These are phyloP conservation scores for Colossoma macropomum DNA, from an alignment of 2,113 vertebrate species.

Conservation along the genomic window DNA sequence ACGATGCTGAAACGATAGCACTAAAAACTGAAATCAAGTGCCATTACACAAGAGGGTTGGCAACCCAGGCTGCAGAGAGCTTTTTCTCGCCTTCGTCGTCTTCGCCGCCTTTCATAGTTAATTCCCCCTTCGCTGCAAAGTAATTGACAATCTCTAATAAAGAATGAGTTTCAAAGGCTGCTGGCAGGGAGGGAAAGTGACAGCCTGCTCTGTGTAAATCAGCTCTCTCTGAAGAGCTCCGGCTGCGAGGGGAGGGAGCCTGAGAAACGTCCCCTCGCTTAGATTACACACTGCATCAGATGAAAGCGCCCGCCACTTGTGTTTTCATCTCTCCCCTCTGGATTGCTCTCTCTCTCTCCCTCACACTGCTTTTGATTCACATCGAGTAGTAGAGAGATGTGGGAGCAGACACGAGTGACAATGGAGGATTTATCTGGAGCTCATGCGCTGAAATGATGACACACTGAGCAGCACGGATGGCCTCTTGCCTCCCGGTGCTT, in stretches of 20 bases:
- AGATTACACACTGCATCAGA: slow-evolving; percentile 46
- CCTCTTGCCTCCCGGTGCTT: background rate
- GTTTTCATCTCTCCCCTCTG: slow-evolving; percentile 25
- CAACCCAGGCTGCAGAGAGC: slow-evolving; percentile 28
- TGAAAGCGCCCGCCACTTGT: slow-evolving; percentile 34
- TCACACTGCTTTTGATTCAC: background rate
- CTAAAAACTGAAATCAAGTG: slow-evolving; percentile 30
- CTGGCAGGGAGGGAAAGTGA: slow-evolving; percentile 33
- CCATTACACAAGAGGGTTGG: slow-evolving; percentile 42
- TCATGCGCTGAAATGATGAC: slow-evolving; percentile 16
- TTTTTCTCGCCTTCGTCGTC: slow-evolving; percentile 22
- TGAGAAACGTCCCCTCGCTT: slow-evolving; percentile 29
- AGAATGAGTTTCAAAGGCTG: slow-evolving; percentile 48
- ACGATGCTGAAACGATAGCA: background rate
- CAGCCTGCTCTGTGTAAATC: slow-evolving; percentile 52
- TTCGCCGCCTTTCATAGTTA: slow-evolving; percentile 34
- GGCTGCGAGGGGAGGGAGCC: slow-evolving; percentile 3
- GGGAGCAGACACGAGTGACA: slow-evolving; percentile 2
- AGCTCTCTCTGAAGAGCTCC: slow-evolving; percentile 38
- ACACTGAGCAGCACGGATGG: slow-evolving; percentile 22
- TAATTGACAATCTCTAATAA: slow-evolving; percentile 57
- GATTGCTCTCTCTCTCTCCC: background rate
- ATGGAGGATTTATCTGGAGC: slow-evolving; percentile 38
- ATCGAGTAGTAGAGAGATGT: background rate
- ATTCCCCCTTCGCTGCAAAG: slow-evolving; percentile 44